phyloP scores from a whole-genome alignment of 2,797 vertebrate species.

The Coranthus polyacanthus region DNA sequence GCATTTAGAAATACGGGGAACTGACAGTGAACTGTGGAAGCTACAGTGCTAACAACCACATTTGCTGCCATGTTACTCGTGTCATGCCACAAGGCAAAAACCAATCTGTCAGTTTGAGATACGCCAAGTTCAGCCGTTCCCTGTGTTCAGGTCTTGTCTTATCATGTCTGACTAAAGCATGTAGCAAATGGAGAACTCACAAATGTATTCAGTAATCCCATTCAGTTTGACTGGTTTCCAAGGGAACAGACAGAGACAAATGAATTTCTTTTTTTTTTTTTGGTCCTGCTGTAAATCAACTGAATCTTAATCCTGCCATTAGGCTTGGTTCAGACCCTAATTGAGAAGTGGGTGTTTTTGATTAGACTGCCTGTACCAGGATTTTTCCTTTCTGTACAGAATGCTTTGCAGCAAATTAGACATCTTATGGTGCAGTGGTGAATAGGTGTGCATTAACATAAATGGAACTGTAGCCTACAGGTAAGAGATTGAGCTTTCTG shows the following conservation, averaged over 20 bases:
- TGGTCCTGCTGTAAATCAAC: slow-evolving; percentile 57
- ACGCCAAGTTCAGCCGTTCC: slow-evolving; percentile 47
- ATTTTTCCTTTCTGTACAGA: slow-evolving; percentile 38
- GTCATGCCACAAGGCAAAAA: slow-evolving; percentile 64
- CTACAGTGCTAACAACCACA: slow-evolving; percentile 46
- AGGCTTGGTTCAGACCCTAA: slow-evolving; percentile 51
- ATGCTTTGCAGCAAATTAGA: slow-evolving; percentile 29
- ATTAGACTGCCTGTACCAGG: slow-evolving; percentile 39
- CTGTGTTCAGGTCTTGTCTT: slow-evolving; percentile 38
- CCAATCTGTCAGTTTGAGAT: slow-evolving; percentile 64
- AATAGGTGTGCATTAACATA: slow-evolving; percentile 21
- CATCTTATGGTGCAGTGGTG: slow-evolving; percentile 17
- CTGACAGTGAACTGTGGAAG: slow-evolving; percentile 16
- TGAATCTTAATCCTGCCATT: slow-evolving; percentile 64
- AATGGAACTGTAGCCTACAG: too few species aligned
- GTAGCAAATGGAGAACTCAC: slow-evolving; percentile 51
- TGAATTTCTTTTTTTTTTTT: slow-evolving; percentile 20
- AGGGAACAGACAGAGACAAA: slow-evolving; percentile 68
- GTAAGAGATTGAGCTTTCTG: too few species aligned
- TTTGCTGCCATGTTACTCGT: slow-evolving; percentile 52
- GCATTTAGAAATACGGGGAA: slow-evolving; percentile 19
- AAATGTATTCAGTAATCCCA: slow-evolving; percentile 59
- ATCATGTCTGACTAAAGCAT: slow-evolving; percentile 47
- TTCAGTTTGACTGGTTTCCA: slow-evolving; percentile 73
- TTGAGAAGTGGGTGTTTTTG: slow-evolving; percentile 55